These are phyloP conservation scores for Kryptolebias ocellatus DNA, from an alignment of 2,797 vertebrate species.

Conservation along the genomic window DNA sequence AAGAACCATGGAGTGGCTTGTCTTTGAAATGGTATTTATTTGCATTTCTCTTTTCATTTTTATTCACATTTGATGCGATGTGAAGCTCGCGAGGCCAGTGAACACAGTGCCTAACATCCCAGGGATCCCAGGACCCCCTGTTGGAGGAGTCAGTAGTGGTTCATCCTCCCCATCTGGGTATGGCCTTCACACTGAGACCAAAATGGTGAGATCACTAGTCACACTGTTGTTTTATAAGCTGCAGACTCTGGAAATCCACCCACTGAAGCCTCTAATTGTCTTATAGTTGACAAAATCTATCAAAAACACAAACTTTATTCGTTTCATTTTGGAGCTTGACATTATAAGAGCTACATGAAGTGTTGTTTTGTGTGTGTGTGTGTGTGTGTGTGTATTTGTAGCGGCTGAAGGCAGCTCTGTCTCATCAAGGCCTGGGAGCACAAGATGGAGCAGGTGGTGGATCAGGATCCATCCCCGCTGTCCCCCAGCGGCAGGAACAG, in stretches of 20 bases:
- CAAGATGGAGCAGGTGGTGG: slow-evolving; percentile 83
- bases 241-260: background rate
- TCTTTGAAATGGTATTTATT: background rate
- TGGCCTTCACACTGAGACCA: slow-evolving; percentile 87
- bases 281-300: background rate
- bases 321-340: slow-evolving; percentile 1
- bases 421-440: slow-evolving; percentile 84
- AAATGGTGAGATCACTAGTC: slow-evolving; percentile 85
- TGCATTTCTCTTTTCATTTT: background rate
- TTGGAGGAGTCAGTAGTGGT: slow-evolving; percentile 83
- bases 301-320: background rate
- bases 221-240: background rate
- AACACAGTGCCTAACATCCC: slow-evolving; percentile 94
- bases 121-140: slow-evolving; percentile 93
- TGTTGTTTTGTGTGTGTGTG: slow-evolving; percentile 9
- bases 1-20: background rate
- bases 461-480: slow-evolving; percentile 86
- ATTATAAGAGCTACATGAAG: slow-evolving; percentile 3
- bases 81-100: slow-evolving; percentile 89
- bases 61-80: slow-evolving; percentile 32
- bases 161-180: slow-evolving; percentile 90
- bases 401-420: slow-evolving; percentile 93
- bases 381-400: slow-evolving; percentile 65
- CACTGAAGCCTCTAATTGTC: background rate
- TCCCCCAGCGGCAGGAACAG: slow-evolving; percentile 89